phyloP scores from a whole-genome alignment of 2,797 vertebrate genomes.

The Rhinophrynus dorsalis region DNA sequence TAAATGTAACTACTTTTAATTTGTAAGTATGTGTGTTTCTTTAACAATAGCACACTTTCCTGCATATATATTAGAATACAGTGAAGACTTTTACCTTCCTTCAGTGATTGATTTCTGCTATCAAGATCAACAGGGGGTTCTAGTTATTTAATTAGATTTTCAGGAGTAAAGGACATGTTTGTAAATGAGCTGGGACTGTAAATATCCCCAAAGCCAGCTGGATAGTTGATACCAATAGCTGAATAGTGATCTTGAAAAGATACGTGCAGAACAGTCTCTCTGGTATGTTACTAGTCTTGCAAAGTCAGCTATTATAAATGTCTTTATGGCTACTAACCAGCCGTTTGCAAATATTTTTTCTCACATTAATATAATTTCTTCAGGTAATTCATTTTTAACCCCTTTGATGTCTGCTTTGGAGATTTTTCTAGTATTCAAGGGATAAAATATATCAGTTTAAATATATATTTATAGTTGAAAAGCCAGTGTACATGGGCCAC shows the following conservation, averaged over 20 bases:
- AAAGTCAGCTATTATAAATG: conserved; percentile 28
- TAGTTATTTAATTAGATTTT: conserved; percentile 48
- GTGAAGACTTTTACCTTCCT: conserved; percentile 38
- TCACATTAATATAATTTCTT: too few relatives aligned
- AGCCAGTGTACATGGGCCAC: too few relatives aligned
- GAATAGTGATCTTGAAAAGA: conserved; percentile 6
- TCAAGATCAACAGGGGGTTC: conserved; percentile 42
- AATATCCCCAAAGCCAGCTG: conserved; percentile 40
- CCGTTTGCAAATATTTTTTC: background rate
- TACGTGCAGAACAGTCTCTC: background rate
- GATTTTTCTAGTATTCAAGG: too few relatives aligned
- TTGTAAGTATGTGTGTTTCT: background rate
- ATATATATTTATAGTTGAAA: too few relatives aligned
- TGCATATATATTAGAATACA: conserved; percentile 18
- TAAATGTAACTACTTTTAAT: too few relatives aligned
- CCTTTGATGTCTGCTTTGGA: too few relatives aligned
- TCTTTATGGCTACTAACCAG: background rate
- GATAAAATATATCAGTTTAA: too few relatives aligned
- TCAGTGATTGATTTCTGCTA: conserved; percentile 44
- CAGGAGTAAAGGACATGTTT: conserved; percentile 36
- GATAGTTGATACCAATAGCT: conserved; percentile 16
- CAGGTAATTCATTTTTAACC: too few relatives aligned
- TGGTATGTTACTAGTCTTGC: background rate
- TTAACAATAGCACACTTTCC: conserved; percentile 27
- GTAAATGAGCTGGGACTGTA: conserved; percentile 37